Conservation (phyloP, 2,888 invertebrate genomes). For the Teleogryllus oceanicus region DNA sequence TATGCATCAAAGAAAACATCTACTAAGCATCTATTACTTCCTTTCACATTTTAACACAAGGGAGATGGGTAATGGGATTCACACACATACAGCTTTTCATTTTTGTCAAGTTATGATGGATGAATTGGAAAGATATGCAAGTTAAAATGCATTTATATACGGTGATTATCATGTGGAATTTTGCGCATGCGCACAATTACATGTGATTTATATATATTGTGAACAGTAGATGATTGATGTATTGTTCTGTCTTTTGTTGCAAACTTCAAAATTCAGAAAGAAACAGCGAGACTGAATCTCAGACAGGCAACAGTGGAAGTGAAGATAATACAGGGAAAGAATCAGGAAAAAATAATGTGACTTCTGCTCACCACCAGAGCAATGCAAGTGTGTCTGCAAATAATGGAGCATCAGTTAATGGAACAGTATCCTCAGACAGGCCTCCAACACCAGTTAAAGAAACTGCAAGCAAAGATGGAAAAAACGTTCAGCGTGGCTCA, state of each 20-base stretch:
- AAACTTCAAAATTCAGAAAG: slow-evolving; percentile 58
- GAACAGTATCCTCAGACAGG: slow-evolving; percentile 57
- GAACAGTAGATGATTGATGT: not conserved
- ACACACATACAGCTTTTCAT: not conserved
- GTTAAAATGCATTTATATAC: no score
- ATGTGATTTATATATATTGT: no score
- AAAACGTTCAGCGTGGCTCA: slow-evolving; percentile 51
- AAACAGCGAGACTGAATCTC: slow-evolving; percentile 84
- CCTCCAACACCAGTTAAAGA: slow-evolving; percentile 39
- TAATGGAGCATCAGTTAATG: slow-evolving; percentile 47
- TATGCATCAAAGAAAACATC: no score
- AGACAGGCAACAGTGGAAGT: slow-evolving; percentile 60
- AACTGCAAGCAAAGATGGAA: slow-evolving; percentile 56
- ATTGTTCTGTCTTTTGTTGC: slow-evolving; percentile 3
- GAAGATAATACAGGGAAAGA: slow-evolving; percentile 48
- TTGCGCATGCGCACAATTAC: no score
- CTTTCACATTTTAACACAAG: no score
- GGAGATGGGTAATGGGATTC: no score
- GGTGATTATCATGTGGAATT: no score
- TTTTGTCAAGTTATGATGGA: slow-evolving; percentile 4
- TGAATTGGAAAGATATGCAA: no score
- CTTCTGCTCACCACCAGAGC: slow-evolving; percentile 40
- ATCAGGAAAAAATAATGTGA: slow-evolving; percentile 34
- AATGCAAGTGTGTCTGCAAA: slow-evolving; percentile 39
- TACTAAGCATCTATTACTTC: no score